A percentile compares a stretch with the other conserved stretches of the same genome.
Evolutionary conservation across 2,797 vertebrate species (phyloP).

Genomic region (Amblyraja radiata): DNA sequence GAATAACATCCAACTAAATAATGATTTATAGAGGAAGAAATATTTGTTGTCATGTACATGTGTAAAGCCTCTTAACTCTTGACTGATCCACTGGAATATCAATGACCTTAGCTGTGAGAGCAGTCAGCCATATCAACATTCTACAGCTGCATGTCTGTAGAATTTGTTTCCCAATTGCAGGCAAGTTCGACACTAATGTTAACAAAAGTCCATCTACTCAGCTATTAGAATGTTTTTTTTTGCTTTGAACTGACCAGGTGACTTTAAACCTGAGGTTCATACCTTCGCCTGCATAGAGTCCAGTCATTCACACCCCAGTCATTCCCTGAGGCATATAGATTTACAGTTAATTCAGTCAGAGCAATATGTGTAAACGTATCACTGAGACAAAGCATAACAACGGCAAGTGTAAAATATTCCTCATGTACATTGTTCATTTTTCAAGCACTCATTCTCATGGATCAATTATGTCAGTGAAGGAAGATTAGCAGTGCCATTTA

Average conservation of each 20-base stretch:
- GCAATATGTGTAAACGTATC: not conserved
- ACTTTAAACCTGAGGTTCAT: not conserved
- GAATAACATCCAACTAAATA: not conserved
- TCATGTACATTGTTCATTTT: not conserved
- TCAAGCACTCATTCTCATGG: not conserved
- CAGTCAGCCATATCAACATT: not conserved
- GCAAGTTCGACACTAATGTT: not conserved
- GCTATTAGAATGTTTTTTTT: too few species aligned
- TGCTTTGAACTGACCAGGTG: not conserved
- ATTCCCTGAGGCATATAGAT: not conserved
- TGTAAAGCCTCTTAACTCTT: not conserved
- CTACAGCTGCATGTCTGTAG: not conserved
- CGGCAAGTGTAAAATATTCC: not conserved
- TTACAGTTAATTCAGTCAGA: not conserved
- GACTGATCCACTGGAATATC: not conserved
- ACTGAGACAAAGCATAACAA: not conserved
- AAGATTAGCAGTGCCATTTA: too few species aligned
- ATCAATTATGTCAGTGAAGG: not conserved
- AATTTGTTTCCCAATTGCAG: not conserved
- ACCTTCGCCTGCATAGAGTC: not conserved
- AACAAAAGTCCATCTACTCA: not conserved
- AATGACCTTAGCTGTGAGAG: not conserved
- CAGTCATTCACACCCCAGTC: too few species aligned
- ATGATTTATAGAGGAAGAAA: not conserved
- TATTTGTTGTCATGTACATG: not conserved